These are phyloP conservation scores for Sinopyrophorus schimmeli DNA, from an alignment of 2,888 invertebrate genomes.

Conservation along the genomic window DNA sequence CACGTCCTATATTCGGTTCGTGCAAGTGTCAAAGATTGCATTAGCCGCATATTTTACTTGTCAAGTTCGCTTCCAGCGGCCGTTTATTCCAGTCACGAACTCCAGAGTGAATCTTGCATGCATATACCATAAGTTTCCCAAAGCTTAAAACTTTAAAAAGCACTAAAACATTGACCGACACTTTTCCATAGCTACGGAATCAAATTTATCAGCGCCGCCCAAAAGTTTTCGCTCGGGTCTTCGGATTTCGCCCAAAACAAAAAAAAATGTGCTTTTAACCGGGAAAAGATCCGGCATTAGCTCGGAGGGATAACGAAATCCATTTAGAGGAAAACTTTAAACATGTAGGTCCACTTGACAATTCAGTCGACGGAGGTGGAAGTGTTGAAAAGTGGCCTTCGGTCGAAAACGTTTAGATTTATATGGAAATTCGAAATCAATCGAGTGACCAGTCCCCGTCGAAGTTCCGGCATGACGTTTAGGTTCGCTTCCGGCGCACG, in stretches of 20 bases:
- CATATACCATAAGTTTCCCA: constrained; percentile 11
- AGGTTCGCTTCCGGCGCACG: constrained; percentile 40
- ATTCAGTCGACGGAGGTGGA: constrained; percentile 41
- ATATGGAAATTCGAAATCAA: constrained; percentile 54
- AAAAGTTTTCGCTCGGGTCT: too few species aligned
- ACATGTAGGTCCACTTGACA: constrained; percentile 37
- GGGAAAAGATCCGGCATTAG: constrained; percentile 6
- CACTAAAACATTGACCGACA: constrained; percentile 15
- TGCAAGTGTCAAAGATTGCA: constrained; percentile 13
- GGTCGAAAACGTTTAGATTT: constrained; percentile 46
- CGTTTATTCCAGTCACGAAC: constrained; percentile 20
- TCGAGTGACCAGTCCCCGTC: constrained; percentile 47
- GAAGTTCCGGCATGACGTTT: constrained; percentile 43
- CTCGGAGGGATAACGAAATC: constrained; percentile 21
- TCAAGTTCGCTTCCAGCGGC: constrained; percentile 1
- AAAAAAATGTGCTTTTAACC: constrained; percentile 9
- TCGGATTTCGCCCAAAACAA: not conserved
- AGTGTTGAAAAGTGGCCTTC: constrained; percentile 45
- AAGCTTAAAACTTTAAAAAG: constrained; percentile 16
- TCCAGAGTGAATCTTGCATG: constrained; percentile 15
- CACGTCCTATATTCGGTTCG: not conserved
- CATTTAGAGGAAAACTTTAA: constrained; percentile 22
- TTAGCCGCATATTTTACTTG: constrained; percentile 17
- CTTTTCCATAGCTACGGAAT: too few species aligned
- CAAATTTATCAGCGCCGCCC: too few species aligned